Evolutionary conservation across 2,113 vertebrate species (phyloP), one percentile per base, ranked within the genome.

Genomic region (Crotalus tigris): DNA sequence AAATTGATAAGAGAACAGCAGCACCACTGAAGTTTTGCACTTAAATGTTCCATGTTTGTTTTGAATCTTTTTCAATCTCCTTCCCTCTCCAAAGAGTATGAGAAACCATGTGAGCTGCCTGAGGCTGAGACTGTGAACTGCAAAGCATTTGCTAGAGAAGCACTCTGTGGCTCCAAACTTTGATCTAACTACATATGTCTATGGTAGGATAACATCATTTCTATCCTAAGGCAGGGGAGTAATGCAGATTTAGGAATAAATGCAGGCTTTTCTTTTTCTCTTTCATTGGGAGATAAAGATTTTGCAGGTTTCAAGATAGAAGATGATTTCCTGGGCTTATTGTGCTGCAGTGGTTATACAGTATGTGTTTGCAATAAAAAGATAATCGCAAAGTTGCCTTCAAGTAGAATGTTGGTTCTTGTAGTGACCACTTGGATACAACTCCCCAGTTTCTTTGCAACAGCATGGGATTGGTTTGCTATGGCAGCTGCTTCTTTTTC

Each of bases 161-260:
- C 29, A 26, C 53, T 92, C 10, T 2, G 87, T n/a, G 33, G 69
- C 55, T 93, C 3, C 55, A 39, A 39, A 85, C 88, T 90, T 93
- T 93, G 92, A 85, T 93, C 92, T 53, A 85, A 85, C 17, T 15
- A 33, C 21, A 51, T 89, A 53, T 46, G 59, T 93, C 92, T 93
- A 54, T 49, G 49, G 44, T 93, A 51, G 69, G n/a, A 92, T 90
- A 90, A 90, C 90, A 93, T 85, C 92, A 58, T 61, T 92, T 92
- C 92, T 92, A 9, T 85, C 88, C 64, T 92, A 85, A 90, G 92
- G 92, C 69, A 85, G 88, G 69, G 24, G 69, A 85, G 49, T 85
- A 92, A 49, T 90, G 87, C 51, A 92, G 88, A 69, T 57, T 92
- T 90, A 85, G 88, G 92, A 92, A 29, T 54, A 51, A 29, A 44